A percentile compares a stretch with the other conserved stretches of the same genome.
Conservation (phyloP, 2,113 vertebrate species). For the Trematocara stigmaticum region DNA sequence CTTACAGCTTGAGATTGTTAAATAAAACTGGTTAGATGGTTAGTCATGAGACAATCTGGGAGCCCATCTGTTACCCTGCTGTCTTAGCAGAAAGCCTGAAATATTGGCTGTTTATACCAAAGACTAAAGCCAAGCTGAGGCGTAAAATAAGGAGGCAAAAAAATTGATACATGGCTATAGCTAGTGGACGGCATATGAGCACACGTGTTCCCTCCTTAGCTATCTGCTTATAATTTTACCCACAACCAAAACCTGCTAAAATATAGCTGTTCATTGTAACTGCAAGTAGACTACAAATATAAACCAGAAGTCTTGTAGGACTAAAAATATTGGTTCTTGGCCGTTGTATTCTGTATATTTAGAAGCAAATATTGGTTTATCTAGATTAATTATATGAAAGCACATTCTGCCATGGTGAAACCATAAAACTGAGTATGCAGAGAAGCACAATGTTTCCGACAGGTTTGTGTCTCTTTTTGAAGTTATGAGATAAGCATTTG, state of each 20-base stretch:
- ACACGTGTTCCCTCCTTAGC: not conserved
- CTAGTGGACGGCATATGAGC: not conserved
- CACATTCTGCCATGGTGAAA: not conserved
- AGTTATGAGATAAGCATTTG: not conserved
- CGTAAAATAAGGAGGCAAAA: not conserved
- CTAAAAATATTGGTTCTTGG: not conserved
- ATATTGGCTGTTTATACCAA: too few relatives aligned
- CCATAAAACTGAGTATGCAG: not conserved
- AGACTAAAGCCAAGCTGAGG: not conserved
- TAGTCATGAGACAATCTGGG: not conserved
- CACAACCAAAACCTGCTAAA: not conserved
- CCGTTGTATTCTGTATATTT: not conserved
- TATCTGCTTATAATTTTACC: not conserved
- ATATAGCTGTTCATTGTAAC: not conserved
- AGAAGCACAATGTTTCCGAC: not conserved
- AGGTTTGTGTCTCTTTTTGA: not conserved
- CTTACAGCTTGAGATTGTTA: not conserved
- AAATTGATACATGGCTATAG: not conserved
- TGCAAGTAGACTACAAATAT: not conserved
- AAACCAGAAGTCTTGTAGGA: not conserved
- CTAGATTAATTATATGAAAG: not conserved
- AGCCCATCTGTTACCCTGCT: not conserved
- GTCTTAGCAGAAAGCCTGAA: not conserved
- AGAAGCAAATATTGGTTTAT: not conserved
- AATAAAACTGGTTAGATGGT: not conserved